Base-by-base conservation (phyloP, 2,113 vertebrate species). In the Trogon melanurus region DNA sequence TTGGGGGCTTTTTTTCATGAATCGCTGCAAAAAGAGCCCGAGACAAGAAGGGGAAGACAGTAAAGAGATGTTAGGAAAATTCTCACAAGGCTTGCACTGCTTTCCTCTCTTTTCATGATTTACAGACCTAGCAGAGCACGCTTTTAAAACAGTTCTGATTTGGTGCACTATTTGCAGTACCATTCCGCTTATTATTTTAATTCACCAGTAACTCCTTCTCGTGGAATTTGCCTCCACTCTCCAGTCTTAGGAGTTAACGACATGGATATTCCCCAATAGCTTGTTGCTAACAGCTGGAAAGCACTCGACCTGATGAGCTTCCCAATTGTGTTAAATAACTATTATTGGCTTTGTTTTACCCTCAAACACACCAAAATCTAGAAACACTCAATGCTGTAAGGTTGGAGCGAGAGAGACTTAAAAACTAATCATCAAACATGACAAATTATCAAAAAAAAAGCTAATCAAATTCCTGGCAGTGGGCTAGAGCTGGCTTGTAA, bases 31-130 rank as follows among this genome's bases (percentile, higher is more conserved):
- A 57, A 60, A 44, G 41, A 74, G 27, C 41, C 44, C 60, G 41
- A 73, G 36, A 88, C 76, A 93, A 95, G 86, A 81, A 88, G 67
- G 32, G 29, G 3, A 89, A 91, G 85, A 71, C 27, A 73, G 90
- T 18, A 83, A 85, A 97, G 87, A 95, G 91, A 85, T 64, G 79
- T 95, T 80, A 95, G 51, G 56, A 80, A 95, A 94, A 96, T 62
- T 83, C 95, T 93, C 93, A 51, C 1, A 21, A 91, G 94, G 29
- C 58, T 64, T 78, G 34, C 51, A 10, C 45, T 51, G 51, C 67
- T 83, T 69, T 88, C 82, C 71, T 88, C 45, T 89, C 87, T 89
- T 87, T 87, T 91, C 44, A 70, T 78, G 62, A 78, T 85, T 89
- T 89, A 90, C 3, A 91, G 81, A 70, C 48, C 36, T 26, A 81